Evolutionary conservation across 2,113 vertebrate species (phyloP).

Genomic region (Sebastes schlegelii): DNA sequence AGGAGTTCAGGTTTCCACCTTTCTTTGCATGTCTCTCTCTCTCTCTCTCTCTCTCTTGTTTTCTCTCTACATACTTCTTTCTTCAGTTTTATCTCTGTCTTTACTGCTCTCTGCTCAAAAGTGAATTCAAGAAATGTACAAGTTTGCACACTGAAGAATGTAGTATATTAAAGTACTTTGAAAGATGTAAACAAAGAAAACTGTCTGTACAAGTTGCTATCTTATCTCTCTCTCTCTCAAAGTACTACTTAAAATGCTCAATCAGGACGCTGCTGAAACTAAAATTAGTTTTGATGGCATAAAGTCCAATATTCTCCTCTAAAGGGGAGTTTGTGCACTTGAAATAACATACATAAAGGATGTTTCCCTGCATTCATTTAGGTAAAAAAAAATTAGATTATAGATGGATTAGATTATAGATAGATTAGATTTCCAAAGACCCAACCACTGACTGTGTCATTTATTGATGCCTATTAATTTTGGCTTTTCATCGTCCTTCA

Average conservation of each 20-base stretch:
- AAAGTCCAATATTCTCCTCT: neutral
- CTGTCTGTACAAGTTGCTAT: neutral
- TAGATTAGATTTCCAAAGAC: neutral
- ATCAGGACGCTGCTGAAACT: neutral
- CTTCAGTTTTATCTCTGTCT: neutral
- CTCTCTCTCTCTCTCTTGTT: neutral
- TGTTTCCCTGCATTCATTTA: neutral
- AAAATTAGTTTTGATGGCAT: neutral
- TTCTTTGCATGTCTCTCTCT: neutral
- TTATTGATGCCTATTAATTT: neutral
- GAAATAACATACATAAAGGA: neutral
- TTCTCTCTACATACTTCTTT: neutral
- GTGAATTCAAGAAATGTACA: neutral
- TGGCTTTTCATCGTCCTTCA: neutral
- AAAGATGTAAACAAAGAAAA: neutral
- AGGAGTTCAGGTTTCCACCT: constrained; percentile 39
- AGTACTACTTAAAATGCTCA: neutral
- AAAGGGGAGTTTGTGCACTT: neutral
- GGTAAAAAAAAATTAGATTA: neutral
- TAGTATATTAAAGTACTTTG: neutral
- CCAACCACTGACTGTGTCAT: neutral
- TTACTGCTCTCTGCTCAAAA: neutral
- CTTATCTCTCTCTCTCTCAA: neutral
- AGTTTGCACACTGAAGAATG: neutral
- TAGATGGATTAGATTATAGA: too few relatives aligned